Base-by-base conservation (phyloP, 2,113 vertebrate genomes). In the Ictidomys tridecemlineatus region DNA sequence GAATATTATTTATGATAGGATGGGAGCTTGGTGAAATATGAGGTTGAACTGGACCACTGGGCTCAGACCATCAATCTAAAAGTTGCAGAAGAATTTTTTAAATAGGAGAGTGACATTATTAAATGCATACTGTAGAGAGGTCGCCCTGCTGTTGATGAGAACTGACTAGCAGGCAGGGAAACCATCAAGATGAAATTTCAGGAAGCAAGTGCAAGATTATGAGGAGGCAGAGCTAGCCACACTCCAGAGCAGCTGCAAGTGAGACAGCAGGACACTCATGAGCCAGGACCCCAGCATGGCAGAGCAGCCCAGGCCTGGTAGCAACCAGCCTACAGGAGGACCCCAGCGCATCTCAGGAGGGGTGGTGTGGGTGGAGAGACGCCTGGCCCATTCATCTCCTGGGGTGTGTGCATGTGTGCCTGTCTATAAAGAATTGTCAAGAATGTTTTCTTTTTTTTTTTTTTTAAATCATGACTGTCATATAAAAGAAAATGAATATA, bases 41-140 rank as follows among this genome's bases (percentile, higher is more conserved):
- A 82, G 32, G 8, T 65, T 77, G 63, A 93, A 69, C 30, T 86
- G n/a, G 42, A 32, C 37, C 37, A 85, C 20, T 63, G 67, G 39
- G 45, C 74, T 96, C 22, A 86, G 73, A n/a, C 80, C n/a, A 77
- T 91, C 39, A 83, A 16, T 76, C 67, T 51, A 61, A 85, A 48
- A 76, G 28, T 58, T 24, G 26, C 48, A 67, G 65, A 37, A 53
- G 45, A 53, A 45, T 56, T 37, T 76, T 91, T 86, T 63, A 34
- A 42, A 56, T 77, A 85, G 5, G 3, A 32, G 12, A 77, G 6
- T 93, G 70, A 77, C 24, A 72, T 28, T 67, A 61, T 77, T 70
- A 83, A 83, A 77, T 77, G 3, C 63, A 13, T 4, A 53, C 42
- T 8, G 0, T 76, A 34, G 20, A 91, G n/a, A 63, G 17, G 22